A percentile compares a stretch with the other conserved stretches of the same genome.
Conservation (phyloP, 2,797 vertebrate species). For the Cheirogaleus major region DNA sequence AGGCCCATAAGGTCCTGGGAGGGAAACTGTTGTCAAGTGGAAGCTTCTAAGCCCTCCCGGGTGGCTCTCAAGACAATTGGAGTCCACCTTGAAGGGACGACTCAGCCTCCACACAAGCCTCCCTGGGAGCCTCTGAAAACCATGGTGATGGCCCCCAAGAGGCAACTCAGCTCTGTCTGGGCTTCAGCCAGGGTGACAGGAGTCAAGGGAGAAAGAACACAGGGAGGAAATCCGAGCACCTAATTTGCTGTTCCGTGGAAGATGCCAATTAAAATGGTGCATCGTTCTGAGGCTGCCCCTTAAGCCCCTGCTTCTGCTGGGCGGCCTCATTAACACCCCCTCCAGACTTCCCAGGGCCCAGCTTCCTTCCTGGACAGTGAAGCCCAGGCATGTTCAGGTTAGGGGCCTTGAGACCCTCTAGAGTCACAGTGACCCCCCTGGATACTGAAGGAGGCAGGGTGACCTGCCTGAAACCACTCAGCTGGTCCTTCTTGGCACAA, state of each 20-base stretch:
- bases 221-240: conserved; percentile 53
- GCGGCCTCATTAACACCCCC: neutral
- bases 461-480: neutral
- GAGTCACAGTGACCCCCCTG: neutral
- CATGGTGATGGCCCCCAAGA: neutral
- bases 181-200: neutral
- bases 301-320: neutral
- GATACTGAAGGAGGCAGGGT: neutral
- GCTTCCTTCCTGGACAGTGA: neutral
- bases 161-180: neutral
- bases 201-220: neutral
- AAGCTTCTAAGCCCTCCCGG: neutral
- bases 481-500: neutral
- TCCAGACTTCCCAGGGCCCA: neutral
- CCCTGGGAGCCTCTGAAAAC: neutral
- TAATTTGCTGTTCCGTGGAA: neutral
- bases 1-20: neutral
- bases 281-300: neutral
- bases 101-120: neutral
- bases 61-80: neutral
- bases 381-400: neutral
- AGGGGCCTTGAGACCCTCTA: neutral
- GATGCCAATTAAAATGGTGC: conserved; percentile 30
- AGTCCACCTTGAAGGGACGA: neutral
- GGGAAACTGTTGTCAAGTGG: neutral